phyloP scores from a whole-genome alignment of 2,888 invertebrate genomes.

The Nephrotoma appendiculata region DNA sequence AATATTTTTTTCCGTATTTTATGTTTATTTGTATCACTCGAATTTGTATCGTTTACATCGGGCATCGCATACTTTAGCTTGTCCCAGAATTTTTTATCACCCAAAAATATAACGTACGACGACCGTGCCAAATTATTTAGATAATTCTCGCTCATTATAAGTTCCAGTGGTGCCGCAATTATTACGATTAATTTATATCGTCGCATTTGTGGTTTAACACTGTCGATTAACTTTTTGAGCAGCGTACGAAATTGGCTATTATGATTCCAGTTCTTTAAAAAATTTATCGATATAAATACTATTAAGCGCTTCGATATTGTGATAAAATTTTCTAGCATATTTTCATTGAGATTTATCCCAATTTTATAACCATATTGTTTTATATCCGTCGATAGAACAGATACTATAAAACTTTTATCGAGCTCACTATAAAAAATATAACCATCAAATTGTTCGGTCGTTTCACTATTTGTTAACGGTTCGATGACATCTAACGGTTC shows the following conservation, averaged over 20 bases:
- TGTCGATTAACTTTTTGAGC: constrained; percentile 44
- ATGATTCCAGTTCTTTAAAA: constrained; percentile 72
- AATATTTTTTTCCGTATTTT: neutral
- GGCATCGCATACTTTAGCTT: constrained; percentile 73
- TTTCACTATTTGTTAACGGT: constrained; percentile 8
- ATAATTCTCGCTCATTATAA: neutral
- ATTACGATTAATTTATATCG: constrained; percentile 37
- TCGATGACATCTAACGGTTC: neutral
- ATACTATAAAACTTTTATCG: constrained; percentile 50
- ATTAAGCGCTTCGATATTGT: constrained; percentile 56
- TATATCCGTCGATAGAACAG: constrained; percentile 53
- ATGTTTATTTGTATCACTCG: neutral
- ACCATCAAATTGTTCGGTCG: constrained; percentile 67
- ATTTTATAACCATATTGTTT: constrained; percentile 52
- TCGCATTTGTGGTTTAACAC: constrained; percentile 41
- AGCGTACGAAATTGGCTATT: constrained; percentile 68
- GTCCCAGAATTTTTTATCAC: constrained; percentile 80
- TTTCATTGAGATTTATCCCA: constrained; percentile 41
- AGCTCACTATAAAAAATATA: constrained; percentile 75
- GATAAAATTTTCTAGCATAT: constrained; percentile 27
- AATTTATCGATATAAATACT: constrained; percentile 63
- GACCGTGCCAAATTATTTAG: constrained; percentile 54
- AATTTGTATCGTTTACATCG: constrained; percentile 33
- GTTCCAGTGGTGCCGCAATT: constrained; percentile 36
- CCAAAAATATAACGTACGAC: constrained; percentile 59